Conservation (phyloP, 2,797 vertebrate species). For the Scleropages formosus region DNA sequence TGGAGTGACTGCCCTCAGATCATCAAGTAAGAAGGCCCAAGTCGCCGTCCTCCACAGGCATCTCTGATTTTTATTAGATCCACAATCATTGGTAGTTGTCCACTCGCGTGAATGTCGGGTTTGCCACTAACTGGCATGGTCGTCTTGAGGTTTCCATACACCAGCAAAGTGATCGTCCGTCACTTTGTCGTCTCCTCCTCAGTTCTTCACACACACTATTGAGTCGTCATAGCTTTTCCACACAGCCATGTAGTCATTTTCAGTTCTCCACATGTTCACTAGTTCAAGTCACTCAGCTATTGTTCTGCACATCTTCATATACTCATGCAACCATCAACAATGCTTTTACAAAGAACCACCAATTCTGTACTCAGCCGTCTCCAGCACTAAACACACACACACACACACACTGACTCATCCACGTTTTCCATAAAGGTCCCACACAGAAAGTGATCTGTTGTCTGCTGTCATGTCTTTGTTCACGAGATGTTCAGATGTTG, state of each 20-base stretch:
- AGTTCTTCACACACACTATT: not conserved
- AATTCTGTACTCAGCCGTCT: not conserved
- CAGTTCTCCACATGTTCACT: not conserved
- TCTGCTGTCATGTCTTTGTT: not conserved
- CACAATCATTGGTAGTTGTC: constrained; percentile 2
- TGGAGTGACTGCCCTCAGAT: constrained; percentile 99
- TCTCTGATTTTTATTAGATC: not conserved
- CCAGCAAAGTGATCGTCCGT: not conserved
- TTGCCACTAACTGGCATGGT: too few species aligned
- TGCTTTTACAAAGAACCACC: too few species aligned
- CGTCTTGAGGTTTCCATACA: too few species aligned
- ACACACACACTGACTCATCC: not conserved
- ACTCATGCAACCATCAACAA: too few species aligned
- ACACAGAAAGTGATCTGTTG: not conserved
- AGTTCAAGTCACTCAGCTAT: not conserved
- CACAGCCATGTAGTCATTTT: not conserved
- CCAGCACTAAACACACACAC: not conserved
- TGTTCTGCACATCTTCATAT: not conserved
- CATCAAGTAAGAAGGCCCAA: constrained; percentile 81
- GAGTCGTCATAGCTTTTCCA: not conserved
- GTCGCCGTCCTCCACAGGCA: not conserved
- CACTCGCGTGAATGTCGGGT: not conserved
- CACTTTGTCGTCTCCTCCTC: not conserved
- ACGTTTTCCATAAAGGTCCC: not conserved
- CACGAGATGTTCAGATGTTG: not conserved